These are phyloP conservation scores for Sminthurinus aureus DNA, from an alignment of 2,888 invertebrate genomes.

Conservation along the genomic window DNA sequence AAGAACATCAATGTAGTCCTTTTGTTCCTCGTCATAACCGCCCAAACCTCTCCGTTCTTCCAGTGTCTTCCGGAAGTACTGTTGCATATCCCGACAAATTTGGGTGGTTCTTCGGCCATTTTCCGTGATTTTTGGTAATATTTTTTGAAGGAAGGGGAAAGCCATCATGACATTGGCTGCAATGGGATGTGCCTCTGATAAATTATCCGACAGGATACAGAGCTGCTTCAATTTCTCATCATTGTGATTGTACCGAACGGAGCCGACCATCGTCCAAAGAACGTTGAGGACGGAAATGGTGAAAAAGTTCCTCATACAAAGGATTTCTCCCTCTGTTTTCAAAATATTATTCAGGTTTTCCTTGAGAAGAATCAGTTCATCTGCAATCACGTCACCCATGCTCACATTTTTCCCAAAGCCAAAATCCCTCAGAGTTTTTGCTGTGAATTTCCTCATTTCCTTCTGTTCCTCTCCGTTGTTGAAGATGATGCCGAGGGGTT, in stretches of 20 bases:
- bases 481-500: constrained; percentile 53
- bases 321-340: constrained; percentile 6
- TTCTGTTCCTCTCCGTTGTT: constrained; percentile 56
- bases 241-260: constrained; percentile 52
- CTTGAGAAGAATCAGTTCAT: constrained; percentile 54
- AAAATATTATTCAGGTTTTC: constrained; percentile 41
- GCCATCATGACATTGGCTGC: constrained; percentile 48
- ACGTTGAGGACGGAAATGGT: constrained; percentile 57
- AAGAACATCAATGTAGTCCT: constrained; percentile 54
- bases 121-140: constrained; percentile 37
- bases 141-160: constrained; percentile 43
- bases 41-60: constrained; percentile 43
- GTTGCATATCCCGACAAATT: background rate
- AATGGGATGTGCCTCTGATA: constrained; percentile 44
- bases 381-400: constrained; percentile 52
- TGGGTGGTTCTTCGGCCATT: background rate
- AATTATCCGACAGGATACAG: constrained; percentile 43
- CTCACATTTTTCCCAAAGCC: constrained; percentile 57
- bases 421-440: constrained; percentile 57
- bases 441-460: constrained; percentile 56
- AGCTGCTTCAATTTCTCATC: constrained; percentile 49
- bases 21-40: constrained; percentile 46
- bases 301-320: constrained; percentile 51
- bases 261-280: constrained; percentile 56
- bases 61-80: constrained; percentile 43